These are phyloP conservation scores for Scaptomyza tumidula DNA, from an alignment of 2,888 invertebrate genomes.

Conservation along the genomic window DNA sequence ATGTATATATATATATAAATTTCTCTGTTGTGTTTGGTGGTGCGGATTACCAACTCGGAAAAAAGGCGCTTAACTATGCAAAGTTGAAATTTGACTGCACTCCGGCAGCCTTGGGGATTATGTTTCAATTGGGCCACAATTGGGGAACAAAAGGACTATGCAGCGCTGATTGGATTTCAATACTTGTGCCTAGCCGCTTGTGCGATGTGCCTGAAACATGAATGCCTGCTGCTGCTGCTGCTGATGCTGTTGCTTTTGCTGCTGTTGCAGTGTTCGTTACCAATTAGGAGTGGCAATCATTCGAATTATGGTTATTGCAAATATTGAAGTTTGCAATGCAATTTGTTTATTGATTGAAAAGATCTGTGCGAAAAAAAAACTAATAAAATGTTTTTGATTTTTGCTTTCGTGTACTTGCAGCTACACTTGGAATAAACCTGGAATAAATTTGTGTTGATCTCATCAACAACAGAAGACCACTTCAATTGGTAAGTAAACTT, in stretches of 20 bases:
- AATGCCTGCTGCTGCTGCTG: background rate
- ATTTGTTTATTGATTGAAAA: background rate
- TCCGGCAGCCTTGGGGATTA: constrained; percentile 47
- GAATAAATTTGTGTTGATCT: constrained; percentile 39
- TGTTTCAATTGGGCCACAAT: constrained; percentile 61
- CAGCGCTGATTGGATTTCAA: constrained; percentile 39
- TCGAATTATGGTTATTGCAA: background rate
- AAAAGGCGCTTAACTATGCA: constrained; percentile 49
- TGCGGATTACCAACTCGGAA: constrained; percentile 65
- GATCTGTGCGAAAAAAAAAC: background rate
- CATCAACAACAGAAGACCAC: constrained; percentile 5
- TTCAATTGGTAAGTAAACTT: constrained; percentile 46
- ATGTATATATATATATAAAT: background rate
- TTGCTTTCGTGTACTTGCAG: constrained; percentile 43
- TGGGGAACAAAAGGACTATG: constrained; percentile 29
- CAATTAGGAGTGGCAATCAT: constrained; percentile 10
- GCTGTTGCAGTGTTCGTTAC: background rate
- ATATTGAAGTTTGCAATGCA: background rate
- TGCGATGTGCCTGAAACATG: constrained; percentile 7
- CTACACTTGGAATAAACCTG: constrained; percentile 49
- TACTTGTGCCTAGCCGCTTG: constrained; percentile 6
- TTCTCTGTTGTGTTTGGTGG: constrained; percentile 22
- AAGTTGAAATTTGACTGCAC: constrained; percentile 44
- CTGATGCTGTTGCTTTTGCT: background rate
- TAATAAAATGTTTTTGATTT: background rate